Base-by-base conservation (phyloP, 2,888 invertebrate genomes). In the Hypomecis atomaria region DNA sequence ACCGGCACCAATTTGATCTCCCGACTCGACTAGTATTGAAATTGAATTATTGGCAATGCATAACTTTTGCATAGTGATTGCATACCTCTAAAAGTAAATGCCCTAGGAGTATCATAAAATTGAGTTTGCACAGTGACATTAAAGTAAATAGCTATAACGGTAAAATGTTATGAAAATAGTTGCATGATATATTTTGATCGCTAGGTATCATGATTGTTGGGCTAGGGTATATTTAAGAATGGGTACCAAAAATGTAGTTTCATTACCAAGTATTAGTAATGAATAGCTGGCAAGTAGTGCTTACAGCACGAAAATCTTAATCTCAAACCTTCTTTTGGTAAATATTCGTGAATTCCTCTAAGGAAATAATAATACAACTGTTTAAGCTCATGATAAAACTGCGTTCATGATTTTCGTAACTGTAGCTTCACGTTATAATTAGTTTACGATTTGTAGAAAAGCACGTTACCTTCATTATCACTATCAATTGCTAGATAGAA, bases 31-130 rank as follows among this genome's bases (percentile, higher is more conserved):
- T 71, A 79, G 23, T 23, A 23, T 23, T 23, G 23, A 23, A 23
- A 2, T 78, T 77, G 75, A 82, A 85, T 84, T 81, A 78, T 77
- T 76, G 78, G 79, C 81, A 78, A 78, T 78, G 75, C 78, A 82
- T 81, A 76, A 75, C 73, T 82, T 83, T 79, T 80, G 78, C 79
- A 73, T 80, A 75, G 78, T 80, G 78, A 79, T 78, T 73, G 70
- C 71, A 70, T 50, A 45, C 62, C 64, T 56, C 66, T 37, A 7
- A 45, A 40, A 50, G 48, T 43, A 54, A 40, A 59, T 64, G 66
- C 56, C 64, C 66, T 73, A 71, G 62, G 71, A 73, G 67, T 75
- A 72, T 70, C 56, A 76, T 79, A 76, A 71, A 65, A 55, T 68
- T 75, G 70, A 71, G 70, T 76, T 71, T 74, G 67, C 58, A 67